Base-by-base conservation (phyloP, 2,888 invertebrate genomes). In the Elmis aenea region DNA sequence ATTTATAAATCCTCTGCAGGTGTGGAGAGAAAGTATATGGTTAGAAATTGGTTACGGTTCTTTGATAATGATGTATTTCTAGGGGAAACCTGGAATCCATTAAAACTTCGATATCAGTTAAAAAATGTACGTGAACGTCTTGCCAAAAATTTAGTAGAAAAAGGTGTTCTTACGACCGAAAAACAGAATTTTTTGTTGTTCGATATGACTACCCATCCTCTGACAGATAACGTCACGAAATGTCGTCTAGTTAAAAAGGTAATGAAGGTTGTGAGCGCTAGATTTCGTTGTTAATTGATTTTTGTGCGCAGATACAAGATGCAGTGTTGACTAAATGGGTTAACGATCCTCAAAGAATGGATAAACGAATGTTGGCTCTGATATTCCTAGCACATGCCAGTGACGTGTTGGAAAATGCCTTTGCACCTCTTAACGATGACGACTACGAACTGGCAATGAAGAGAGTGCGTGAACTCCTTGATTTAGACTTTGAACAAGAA, bases 31-130 rank as follows among this genome's bases (percentile, higher is more conserved):
- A n/a, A n/a, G n/a, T n/a, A n/a, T n/a, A n/a, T 2, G 9, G 6
- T 2, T 20, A 22, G 5, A 26, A 15, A 26, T 26, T 12, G 3
- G 13, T 23, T 2, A 21, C 12, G 6, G 3, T 24, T 14, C 23
- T 25, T 25, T 25, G 6, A 8, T 15, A 20, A 14, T 20, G 25
- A n/a, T n/a, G n/a, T n/a, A 30, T 37, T 67, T 70, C 39, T 61
- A 90, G 95, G 96, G 56, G 97, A 97, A 75, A 99, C 99, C 52
- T 99, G 99, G 99, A 99, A 99, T 73, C 99, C 99, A 16, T 74
- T 99, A 63, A 99, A 99, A 70, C 74, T 99, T 55, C 83, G 92
- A 59, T 99, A 96, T 72, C 99, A 99, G 69, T 74, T 99, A 62
- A 89, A 97, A 69, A 99, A 99, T 76, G 99, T 99, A 2, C 81